These are phyloP conservation scores for Neodiprion virginianus DNA, from an alignment of 1,140 invertebrate species.

Conservation along the genomic window DNA sequence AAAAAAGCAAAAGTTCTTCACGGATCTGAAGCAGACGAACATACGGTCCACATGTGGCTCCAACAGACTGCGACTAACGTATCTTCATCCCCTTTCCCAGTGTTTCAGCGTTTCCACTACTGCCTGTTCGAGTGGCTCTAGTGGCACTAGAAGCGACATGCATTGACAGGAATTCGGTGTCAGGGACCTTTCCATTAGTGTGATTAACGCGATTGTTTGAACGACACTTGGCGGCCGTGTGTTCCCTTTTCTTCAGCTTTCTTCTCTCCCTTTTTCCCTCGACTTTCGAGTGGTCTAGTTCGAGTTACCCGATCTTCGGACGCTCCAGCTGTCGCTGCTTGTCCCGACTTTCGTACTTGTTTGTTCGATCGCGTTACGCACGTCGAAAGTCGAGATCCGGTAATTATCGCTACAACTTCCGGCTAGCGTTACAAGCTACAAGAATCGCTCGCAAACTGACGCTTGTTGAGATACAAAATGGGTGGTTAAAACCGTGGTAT, in stretches of 20 bases:
- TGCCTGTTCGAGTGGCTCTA: neutral
- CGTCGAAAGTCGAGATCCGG: too few relatives aligned
- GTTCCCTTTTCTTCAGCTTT: neutral
- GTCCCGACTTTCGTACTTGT: neutral
- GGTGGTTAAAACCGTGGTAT: too few relatives aligned
- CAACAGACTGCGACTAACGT: neutral
- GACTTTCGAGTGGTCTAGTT: neutral
- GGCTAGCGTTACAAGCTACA: too few relatives aligned
- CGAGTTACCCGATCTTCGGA: neutral
- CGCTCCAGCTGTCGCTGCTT: neutral
- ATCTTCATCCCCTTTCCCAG: neutral
- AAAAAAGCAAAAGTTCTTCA: neutral
- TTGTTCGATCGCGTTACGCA: too few relatives aligned
- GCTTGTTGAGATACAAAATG: too few relatives aligned
- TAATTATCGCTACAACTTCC: too few relatives aligned
- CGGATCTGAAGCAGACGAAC: conserved; percentile 14
- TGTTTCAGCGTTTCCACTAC: neutral
- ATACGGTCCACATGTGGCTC: conserved; percentile 2
- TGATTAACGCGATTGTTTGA: conserved; percentile 2
- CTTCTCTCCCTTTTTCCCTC: neutral
- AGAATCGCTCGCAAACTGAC: too few relatives aligned
- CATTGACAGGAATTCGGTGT: neutral
- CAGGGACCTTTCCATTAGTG: neutral
- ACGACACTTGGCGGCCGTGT: neutral
- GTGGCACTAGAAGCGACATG: neutral